Base-by-base conservation (phyloP, 2,113 vertebrate genomes). In the Nerophis lumbriciformis region DNA sequence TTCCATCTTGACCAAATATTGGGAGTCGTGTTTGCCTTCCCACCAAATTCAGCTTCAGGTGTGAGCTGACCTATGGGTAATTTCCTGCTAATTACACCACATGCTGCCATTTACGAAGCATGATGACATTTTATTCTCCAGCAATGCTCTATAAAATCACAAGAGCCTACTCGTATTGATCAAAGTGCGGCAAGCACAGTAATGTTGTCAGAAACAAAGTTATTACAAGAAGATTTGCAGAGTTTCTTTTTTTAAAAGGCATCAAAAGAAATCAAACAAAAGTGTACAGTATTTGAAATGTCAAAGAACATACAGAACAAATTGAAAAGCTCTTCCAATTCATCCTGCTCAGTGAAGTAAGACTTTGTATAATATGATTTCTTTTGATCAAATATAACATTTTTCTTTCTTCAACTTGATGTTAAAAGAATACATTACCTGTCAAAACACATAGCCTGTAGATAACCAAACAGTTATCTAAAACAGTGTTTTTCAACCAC, bases 311-410 rank as follows among this genome's bases (percentile, higher is more conserved):
- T 53, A 66, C 7, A 58, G 66, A 73, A 48, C 58, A 80, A 86
- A 84, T 83, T 76, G 80, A 85, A 86, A 80, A 66, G 42, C 69
- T 61, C 71, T 76, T 74, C 63, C 54, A 78, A 63, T 80, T 87
- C 78, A 76, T 13, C 60, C 51, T 81, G 81, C 66, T 72, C 87
- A 82, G 63, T 85, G 81, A 78, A 81, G 82, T 82, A 78, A 75
- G 65, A 85, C 83, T 64, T 85, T 83, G 64, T 62, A 79, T 81
- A 56, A 66, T 38, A 58, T 72, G 54, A 28, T 69, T 76, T 63
- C 63, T 53, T 63, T 59, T 71, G 55, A 71, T 81, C 71, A 60
- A 76, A 73, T 19, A 47, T 59, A 5, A 8, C 11, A 1, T 19
- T 42, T 11, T 19, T 42, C n/a, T 14, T 14, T 53, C 12, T 53